A percentile compares a stretch with the other conserved stretches of the same genome.
These are phyloP conservation scores for Drosophila cardini DNA, from an alignment of 1,140 invertebrate genomes.

Conservation along the genomic window DNA sequence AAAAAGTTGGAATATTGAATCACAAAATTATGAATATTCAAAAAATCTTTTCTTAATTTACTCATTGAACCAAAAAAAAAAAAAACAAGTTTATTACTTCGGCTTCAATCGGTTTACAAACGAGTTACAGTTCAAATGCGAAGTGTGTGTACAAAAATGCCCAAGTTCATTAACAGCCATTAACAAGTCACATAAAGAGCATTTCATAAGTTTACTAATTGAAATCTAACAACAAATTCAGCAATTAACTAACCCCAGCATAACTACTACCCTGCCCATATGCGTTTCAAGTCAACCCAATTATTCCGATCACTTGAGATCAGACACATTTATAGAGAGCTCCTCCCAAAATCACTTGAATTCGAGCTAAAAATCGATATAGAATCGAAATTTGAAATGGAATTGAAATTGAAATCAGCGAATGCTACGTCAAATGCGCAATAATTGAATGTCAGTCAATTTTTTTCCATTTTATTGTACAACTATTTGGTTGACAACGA, in stretches of 20 bases:
- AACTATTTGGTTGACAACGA: constrained; percentile 2
- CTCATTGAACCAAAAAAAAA: constrained; percentile 1
- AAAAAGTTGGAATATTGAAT: constrained; percentile 28
- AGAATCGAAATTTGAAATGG: not conserved
- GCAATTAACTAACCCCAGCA: not conserved
- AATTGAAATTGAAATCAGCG: constrained; percentile 1
- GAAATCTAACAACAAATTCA: constrained; percentile 11
- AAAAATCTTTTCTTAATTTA: not conserved
- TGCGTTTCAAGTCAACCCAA: not conserved
- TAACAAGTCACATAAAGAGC: constrained; percentile 17
- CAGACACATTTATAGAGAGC: constrained; percentile 50
- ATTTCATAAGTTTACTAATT: constrained; percentile 22
- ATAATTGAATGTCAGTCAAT: constrained; percentile 64
- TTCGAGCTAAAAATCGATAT: not conserved
- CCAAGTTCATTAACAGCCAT: constrained; percentile 37
- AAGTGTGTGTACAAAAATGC: not conserved
- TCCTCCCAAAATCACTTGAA: constrained; percentile 46
- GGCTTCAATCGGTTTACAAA: constrained; percentile 10
- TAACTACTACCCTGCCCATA: not conserved
- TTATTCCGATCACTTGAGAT: constrained; percentile 6
- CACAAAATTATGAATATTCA: not conserved
- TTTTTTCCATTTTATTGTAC: not conserved
- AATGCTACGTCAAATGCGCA: constrained; percentile 20
- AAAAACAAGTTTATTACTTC: constrained; percentile 27
- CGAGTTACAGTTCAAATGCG: constrained; percentile 56